Evolutionary conservation across 2,888 invertebrate genomes (phyloP), one percentile per base, ranked within the genome.

Genomic region (Nomada goodeniana): DNA sequence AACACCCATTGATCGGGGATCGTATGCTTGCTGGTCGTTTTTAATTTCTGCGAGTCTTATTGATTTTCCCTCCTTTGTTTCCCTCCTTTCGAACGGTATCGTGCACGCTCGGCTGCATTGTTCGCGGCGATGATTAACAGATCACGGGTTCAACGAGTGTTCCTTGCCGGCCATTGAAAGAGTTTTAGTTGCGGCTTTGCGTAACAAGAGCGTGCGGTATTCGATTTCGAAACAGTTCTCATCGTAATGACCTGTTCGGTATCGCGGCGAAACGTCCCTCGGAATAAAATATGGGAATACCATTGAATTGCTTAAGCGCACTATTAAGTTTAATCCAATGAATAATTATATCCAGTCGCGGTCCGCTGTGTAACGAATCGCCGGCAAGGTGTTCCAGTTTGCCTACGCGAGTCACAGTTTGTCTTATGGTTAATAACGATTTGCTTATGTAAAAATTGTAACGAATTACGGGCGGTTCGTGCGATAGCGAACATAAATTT

Each of bases 1-100:
- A 80, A 72, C 68, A 68, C 75, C 72, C 72, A 80, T 80, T 80
- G 78, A 78, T 80, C 52, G 50, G n/a, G 36, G 2, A 15, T 11
- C 20, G 20, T 23, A 23, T 20, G 20, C 36, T 26, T 53, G 26
- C 7, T 61, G 50, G 20, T 55, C 18, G 1, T 26, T 13, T 47
- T 64, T 11, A 18, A 13, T 36, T 20, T 23, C 7, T 11, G 42
- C 11, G 20, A 26, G 10, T 15, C 4, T 63, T 20, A 63, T 42
- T 23, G 20, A 11, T 55, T 42, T 18, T 42, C 20, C 23, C 13
- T 44, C 11, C 0, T 15, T 10, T 20, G 18, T 53, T 57, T 23
- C 13, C 13, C 18, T 52, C 20, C 11, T 18, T n/a, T 53, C 36
- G 42, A 2, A 20, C 23, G 36, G 53, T 42, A 9, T 53, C 15